phyloP scores from a whole-genome alignment of 2,113 vertebrate genomes.

The Mus musculus region DNA sequence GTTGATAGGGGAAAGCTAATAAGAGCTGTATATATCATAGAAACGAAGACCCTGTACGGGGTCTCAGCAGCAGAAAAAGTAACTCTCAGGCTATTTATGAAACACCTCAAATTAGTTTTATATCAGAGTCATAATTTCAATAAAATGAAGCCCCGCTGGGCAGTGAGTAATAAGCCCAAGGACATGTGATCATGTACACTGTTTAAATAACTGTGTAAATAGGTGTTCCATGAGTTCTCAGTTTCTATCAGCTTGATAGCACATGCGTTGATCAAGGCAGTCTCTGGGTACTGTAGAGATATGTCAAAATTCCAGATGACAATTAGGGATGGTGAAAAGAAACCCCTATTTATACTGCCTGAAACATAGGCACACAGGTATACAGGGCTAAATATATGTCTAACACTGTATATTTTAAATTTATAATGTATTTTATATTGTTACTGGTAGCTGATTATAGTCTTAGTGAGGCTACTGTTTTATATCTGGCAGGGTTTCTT shows the following conservation, averaged over 20 bases:
- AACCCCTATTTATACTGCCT: not conserved
- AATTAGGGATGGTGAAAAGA: not conserved
- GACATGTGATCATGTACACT: not conserved
- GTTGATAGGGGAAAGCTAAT: constrained; percentile 47
- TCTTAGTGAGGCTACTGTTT: not conserved
- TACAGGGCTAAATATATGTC: not conserved
- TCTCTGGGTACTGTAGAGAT: not conserved
- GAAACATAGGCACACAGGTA: not conserved
- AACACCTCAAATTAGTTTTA: constrained; percentile 44
- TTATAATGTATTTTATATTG: too few species aligned
- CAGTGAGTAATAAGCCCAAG: constrained; percentile 36
- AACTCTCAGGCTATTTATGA: constrained; percentile 40
- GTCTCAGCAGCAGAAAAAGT: not conserved
- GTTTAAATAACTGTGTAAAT: constrained; percentile 29
- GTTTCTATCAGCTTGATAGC: not conserved
- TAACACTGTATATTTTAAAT: not conserved
- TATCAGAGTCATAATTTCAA: constrained; percentile 28
- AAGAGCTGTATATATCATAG: not conserved
- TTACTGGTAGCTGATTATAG: constrained; percentile 9
- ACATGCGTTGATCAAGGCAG: not conserved
- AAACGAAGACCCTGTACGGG: constrained; percentile 1
- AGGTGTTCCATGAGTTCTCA: not conserved
- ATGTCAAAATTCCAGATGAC: not conserved
- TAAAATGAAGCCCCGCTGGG: constrained; percentile 39
- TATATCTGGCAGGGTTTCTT: not conserved